Evolutionary conservation across 1,140 invertebrate species (phyloP), one percentile per base, ranked within the genome.

Genomic region (Pemphigus obesinymphae): DNA sequence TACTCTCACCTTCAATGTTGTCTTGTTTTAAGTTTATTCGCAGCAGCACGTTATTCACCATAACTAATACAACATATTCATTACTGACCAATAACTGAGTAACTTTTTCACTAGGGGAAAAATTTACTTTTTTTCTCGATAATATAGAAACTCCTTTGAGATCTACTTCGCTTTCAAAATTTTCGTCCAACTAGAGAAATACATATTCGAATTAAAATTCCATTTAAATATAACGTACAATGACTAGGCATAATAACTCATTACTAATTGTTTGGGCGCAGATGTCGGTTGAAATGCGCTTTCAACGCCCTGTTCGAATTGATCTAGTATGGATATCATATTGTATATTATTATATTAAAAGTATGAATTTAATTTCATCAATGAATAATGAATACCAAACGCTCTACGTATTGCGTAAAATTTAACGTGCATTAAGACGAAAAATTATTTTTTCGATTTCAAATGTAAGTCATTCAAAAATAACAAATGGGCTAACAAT

Each of bases 1-100:
- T 15, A 26, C 2, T 58, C 23, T 61, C 88, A 96, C 95, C 93
- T 89, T 95, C 92, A 84, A 91, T 90, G 82, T 92, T 89, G 82
- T 93, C 91, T 13, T 93, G 89, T 83, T 92, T 92, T 83, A 97
- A 88, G 87, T 97, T 93, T 83, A 97, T 93, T 58, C 95, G 88
- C 70, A 96, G 90, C 4, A 97, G 85, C 73, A 92, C 90, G 85
- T 93, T 92, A 86, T 95, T 95, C 31, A 91, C 91, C 92, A 97
- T 93, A 1, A 93, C 92, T 80, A 97, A 90, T 0, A 95, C 91
- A 53, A 97, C 88, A 85, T 92, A 92, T 85, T 96, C 95, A 85
- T 92, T 96, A 26, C 92, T 91, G 2, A 96, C 93, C 63, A 90
- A 91, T 31, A 97, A 88, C 85, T 97, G 93, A 26, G 92, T 92